Conservation (phyloP, 2,888 invertebrate species). For the Andrena dorsata region DNA sequence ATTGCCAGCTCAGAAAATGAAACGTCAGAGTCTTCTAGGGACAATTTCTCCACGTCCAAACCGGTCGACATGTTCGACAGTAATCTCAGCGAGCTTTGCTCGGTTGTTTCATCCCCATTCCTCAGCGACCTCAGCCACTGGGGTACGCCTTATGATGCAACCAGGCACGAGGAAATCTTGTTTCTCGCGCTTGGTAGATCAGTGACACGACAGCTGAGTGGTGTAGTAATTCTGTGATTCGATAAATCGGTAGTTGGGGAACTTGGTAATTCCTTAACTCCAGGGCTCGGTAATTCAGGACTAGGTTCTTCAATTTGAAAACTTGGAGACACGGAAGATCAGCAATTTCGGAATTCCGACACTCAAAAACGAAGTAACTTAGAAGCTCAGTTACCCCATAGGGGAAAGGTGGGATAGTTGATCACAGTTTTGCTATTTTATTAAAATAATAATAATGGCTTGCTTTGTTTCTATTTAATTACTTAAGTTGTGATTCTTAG, state of each 20-base stretch:
- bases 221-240: neutral
- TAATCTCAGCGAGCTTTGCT: conserved; percentile 67
- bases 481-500: too few species aligned
- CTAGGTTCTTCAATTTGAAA: neutral
- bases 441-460: too few species aligned
- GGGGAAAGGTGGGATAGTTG: too few species aligned
- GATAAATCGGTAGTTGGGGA: neutral
- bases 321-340: neutral
- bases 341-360: neutral
- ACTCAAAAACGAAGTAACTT: neutral
- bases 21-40: conserved; percentile 66
- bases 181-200: conserved; percentile 52
- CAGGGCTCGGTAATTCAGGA: neutral
- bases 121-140: conserved; percentile 3
- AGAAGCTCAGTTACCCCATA: neutral
- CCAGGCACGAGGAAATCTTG: conserved; percentile 64
- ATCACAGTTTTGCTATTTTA: too few species aligned
- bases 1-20: conserved; percentile 67
- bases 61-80: conserved; percentile 71
- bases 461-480: too few species aligned
- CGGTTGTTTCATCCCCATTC: conserved; percentile 33
- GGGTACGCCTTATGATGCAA: conserved; percentile 50
- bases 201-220: too few species aligned
- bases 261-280: neutral
- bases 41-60: conserved; percentile 70